A percentile compares a stretch with the other conserved stretches of the same genome.
Conservation (phyloP, 2,888 invertebrate species). For the Pristionchus arcanus region DNA sequence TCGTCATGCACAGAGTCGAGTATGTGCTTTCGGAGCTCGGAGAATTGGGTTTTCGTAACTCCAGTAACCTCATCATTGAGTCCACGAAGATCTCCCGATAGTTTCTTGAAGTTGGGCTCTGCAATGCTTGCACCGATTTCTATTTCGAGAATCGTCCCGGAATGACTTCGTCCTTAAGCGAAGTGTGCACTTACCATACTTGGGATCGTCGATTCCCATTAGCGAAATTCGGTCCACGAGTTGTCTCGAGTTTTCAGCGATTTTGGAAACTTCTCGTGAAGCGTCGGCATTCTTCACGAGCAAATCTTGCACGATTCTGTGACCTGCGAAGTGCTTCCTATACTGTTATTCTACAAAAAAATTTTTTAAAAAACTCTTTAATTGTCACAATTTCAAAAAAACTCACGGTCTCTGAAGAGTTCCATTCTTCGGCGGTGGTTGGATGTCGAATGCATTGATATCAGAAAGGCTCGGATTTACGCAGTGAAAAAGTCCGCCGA, state of each 20-base stretch:
- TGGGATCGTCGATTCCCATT: neutral
- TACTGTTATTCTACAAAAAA: neutral
- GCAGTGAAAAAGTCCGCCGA: neutral
- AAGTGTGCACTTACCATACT: neutral
- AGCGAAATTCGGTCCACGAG: neutral
- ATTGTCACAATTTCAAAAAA: neutral
- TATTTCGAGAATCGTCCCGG: neutral
- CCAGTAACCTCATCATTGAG: neutral
- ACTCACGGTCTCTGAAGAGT: neutral
- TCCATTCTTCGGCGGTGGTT: neutral
- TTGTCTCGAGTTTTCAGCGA: neutral
- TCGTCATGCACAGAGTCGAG: neutral
- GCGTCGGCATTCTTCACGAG: neutral
- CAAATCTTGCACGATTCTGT: neutral
- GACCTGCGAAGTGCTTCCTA: neutral
- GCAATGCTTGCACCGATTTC: neutral
- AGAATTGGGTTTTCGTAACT: neutral
- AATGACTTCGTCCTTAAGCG: neutral
- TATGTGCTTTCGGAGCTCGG: neutral
- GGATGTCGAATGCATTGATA: neutral
- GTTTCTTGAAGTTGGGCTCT: neutral
- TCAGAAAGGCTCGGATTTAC: neutral
- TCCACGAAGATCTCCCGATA: neutral
- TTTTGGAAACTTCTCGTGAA: neutral
- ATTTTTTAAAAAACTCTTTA: neutral